phyloP scores from a whole-genome alignment of 2,888 invertebrate species.

The Sceliomorpha sp. region DNA sequence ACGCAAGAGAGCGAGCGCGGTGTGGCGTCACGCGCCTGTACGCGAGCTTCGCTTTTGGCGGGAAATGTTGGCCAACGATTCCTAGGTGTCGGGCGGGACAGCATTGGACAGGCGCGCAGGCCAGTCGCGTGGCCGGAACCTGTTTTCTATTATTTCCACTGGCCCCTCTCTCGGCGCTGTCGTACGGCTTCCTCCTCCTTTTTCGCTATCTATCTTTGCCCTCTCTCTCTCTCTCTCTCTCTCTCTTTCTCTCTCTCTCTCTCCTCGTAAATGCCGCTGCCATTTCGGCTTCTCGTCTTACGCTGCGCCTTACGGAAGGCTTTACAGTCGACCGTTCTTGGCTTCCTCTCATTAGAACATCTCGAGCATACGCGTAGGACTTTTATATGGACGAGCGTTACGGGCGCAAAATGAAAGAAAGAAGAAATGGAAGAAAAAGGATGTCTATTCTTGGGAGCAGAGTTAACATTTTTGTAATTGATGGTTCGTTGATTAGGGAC shows the following conservation, averaged over 20 bases:
- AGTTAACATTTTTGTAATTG: too few species aligned
- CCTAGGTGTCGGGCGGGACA: conserved; percentile 57
- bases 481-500: too few species aligned
- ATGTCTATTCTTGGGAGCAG: too few species aligned
- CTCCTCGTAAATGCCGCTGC: conserved; percentile 41
- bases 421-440: too few species aligned
- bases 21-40: conserved; percentile 46
- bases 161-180: conserved; percentile 23
- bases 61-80: conserved; percentile 60
- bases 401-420: too few species aligned
- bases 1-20: conserved; percentile 20
- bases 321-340: conserved; percentile 20
- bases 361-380: conserved; percentile 5
- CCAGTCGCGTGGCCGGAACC: conserved; percentile 73
- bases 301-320: conserved; percentile 55
- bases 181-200: conserved; percentile 56
- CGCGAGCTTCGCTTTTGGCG: conserved; percentile 66
- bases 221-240: conserved; percentile 54
- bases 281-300: conserved; percentile 70
- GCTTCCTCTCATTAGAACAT: conserved; percentile 32
- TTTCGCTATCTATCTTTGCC: conserved; percentile 61
- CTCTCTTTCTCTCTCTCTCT: conserved; percentile 60
- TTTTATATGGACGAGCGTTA: conserved; percentile 17
- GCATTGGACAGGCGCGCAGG: conserved; percentile 45
- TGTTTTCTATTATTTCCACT: conserved; percentile 64